phyloP scores from a whole-genome alignment of 2,797 vertebrate species.

The Molothrus aeneus region DNA sequence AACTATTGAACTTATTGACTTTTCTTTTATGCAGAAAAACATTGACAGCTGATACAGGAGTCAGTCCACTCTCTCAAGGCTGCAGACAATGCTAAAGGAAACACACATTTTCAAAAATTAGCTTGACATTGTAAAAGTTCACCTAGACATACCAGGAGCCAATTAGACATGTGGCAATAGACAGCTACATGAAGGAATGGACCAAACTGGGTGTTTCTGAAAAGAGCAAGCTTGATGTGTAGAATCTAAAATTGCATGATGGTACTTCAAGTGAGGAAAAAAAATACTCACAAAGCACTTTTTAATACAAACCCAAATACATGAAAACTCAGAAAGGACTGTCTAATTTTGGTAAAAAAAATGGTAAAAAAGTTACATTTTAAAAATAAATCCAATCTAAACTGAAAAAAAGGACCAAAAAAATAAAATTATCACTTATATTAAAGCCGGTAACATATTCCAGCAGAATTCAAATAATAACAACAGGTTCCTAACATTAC shows the following conservation, averaged over 20 bases:
- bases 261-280: neutral
- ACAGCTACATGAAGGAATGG: conserved; percentile 20
- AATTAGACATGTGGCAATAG: conserved; percentile 34
- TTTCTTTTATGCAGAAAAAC: neutral
- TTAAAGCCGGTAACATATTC: neutral
- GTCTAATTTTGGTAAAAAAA: neutral
- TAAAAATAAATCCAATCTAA: neutral
- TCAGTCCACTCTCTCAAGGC: neutral
- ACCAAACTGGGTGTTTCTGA: neutral
- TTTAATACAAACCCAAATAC: neutral
- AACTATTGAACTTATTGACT: neutral
- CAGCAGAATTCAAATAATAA: neutral
- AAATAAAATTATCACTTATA: neutral
- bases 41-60: neutral
- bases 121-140: conserved; percentile 60
- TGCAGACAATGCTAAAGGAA: neutral
- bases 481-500: neutral
- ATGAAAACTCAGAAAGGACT: neutral
- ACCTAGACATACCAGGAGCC: conserved; percentile 31
- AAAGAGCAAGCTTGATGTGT: conserved; percentile 10
- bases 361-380: neutral
- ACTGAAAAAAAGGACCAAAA: neutral
- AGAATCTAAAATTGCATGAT: neutral
- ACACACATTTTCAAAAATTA: conserved; percentile 49
- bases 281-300: neutral